phyloP scores from a whole-genome alignment of 1,140 invertebrate species.

The Drosophila varians region DNA sequence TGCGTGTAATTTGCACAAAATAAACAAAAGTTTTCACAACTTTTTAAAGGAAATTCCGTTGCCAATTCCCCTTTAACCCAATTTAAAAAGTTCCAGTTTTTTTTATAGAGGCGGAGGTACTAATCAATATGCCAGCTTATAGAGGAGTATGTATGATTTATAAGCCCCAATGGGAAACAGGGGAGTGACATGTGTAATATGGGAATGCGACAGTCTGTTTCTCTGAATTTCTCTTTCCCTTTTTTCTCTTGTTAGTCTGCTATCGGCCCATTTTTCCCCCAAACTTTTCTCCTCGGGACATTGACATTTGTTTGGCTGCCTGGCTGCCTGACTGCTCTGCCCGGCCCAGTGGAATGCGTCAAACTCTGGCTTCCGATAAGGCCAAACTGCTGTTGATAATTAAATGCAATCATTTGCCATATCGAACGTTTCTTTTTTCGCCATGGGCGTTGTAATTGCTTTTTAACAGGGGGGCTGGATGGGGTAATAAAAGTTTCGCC shows the following conservation, averaged over 20 bases:
- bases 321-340: not conserved
- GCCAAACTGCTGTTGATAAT: conserved; percentile 48
- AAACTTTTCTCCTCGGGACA: conserved; percentile 20
- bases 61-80: conserved; percentile 51
- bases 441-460: not conserved
- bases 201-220: conserved; percentile 33
- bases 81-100: conserved; percentile 39
- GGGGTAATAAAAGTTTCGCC: not conserved
- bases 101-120: not conserved
- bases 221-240: too few relatives aligned
- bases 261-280: conserved; percentile 5
- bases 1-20: conserved; percentile 44
- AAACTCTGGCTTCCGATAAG: conserved; percentile 43
- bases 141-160: conserved; percentile 39
- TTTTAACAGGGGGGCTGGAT: not conserved
- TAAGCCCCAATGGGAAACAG: conserved; percentile 47
- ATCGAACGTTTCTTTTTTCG: conserved; percentile 19
- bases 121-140: conserved; percentile 31
- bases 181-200: conserved; percentile 48
- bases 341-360: conserved; percentile 16
- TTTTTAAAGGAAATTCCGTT: conserved; percentile 31
- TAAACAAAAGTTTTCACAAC: conserved; percentile 16
- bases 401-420: conserved; percentile 61
- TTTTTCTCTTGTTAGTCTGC: not conserved
- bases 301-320: conserved; percentile 45